Percentiles rank a stretch among this genome's conserved stretches.
These are phyloP conservation scores for Molanna angustata DNA, from an alignment of 2,888 invertebrate species.

Conservation along the genomic window DNA sequence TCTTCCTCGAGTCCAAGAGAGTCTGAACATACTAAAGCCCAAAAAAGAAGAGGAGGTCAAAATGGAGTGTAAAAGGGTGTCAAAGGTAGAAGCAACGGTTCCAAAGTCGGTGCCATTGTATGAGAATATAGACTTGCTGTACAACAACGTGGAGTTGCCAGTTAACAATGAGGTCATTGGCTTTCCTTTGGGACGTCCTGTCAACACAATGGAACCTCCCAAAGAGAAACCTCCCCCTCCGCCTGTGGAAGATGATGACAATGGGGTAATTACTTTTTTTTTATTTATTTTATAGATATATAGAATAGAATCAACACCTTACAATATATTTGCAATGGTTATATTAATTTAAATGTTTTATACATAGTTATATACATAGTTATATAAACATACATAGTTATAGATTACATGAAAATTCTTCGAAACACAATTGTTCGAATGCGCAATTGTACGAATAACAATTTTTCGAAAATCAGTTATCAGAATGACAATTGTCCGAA, in stretches of 20 bases:
- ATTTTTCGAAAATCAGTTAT: too few relatives aligned
- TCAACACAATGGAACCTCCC: constrained; percentile 68
- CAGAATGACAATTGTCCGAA: too few relatives aligned
- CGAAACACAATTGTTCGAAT: too few relatives aligned
- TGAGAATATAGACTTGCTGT: constrained; percentile 61
- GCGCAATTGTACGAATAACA: too few relatives aligned
- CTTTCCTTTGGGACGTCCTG: constrained; percentile 58
- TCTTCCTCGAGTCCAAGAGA: constrained; percentile 11
- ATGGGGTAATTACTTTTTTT: constrained; percentile 51
- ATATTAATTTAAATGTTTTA: too few relatives aligned
- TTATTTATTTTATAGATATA: too few relatives aligned
- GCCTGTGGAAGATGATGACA: constrained; percentile 56
- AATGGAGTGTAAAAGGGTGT: not conserved
- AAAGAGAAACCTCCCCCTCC: constrained; percentile 85
- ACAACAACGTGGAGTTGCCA: constrained; percentile 42
- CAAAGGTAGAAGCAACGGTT: constrained; percentile 28
- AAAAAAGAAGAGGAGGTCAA: constrained; percentile 31
- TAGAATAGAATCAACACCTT: too few relatives aligned
- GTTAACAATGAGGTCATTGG: constrained; percentile 36
- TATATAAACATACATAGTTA: too few relatives aligned
- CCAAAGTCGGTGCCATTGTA: constrained; percentile 50
- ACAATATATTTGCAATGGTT: too few relatives aligned
- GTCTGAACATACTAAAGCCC: constrained; percentile 16
- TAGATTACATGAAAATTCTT: too few relatives aligned
- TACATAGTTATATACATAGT: too few relatives aligned